Percentiles rank a stretch among this genome's conserved stretches.
phyloP scores from a whole-genome alignment of 2,888 invertebrate species.

The Julus scanicus region DNA sequence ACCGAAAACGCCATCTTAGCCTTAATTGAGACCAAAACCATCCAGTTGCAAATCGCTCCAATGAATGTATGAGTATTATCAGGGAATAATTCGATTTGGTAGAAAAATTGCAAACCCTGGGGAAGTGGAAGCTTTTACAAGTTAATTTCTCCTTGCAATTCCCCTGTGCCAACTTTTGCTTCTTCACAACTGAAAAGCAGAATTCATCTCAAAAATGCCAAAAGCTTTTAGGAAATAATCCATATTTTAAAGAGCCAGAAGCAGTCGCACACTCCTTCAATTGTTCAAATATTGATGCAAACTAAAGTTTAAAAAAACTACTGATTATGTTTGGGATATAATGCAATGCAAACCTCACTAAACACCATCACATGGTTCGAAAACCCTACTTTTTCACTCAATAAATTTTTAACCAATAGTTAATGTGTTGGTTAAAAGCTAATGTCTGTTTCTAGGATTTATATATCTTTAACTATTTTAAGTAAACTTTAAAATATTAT shows the following conservation, averaged over 20 bases:
- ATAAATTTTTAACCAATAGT: no score
- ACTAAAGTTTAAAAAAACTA: not conserved
- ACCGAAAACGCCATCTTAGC: conserved; percentile 37
- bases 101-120: conserved; percentile 18
- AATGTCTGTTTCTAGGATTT: no score
- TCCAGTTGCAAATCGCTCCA: not conserved
- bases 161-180: conserved; percentile 19
- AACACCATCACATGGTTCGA: not conserved
- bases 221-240: conserved; percentile 36
- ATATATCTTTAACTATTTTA: no score
- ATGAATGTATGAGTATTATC: conserved; percentile 39
- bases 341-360: not conserved
- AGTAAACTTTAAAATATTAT: no score
- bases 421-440: no score
- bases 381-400: no score
- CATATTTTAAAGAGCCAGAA: conserved; percentile 45
- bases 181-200: conserved; percentile 39
- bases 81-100: conserved; percentile 29
- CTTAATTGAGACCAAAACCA: conserved; percentile 44
- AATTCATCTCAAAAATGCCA: conserved; percentile 38
- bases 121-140: conserved; percentile 36
- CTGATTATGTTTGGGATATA: not conserved
- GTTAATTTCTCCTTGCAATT: conserved; percentile 38
- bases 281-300: conserved; percentile 45
- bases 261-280: not conserved